phyloP scores from a whole-genome alignment of 2,888 invertebrate genomes.

The Glomeris marginata region DNA sequence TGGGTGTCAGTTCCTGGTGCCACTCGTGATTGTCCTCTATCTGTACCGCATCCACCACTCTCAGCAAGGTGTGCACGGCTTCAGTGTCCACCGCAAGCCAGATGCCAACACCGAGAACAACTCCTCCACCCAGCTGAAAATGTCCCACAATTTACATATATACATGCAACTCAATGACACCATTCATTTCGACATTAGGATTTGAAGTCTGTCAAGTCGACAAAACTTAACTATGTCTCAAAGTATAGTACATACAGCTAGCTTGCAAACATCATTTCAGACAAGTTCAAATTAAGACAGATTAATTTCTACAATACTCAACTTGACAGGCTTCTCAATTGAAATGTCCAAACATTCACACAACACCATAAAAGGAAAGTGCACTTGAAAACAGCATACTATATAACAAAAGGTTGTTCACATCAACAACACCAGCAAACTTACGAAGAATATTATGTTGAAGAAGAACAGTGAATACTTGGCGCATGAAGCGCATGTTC shows the following conservation, averaged over 20 bases:
- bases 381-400: too few relatives aligned
- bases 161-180: not conserved
- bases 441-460: conserved; percentile 57
- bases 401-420: too few relatives aligned
- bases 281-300: too few relatives aligned
- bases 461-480: conserved; percentile 56
- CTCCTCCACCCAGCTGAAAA: conserved; percentile 43
- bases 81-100: conserved; percentile 48
- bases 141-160: conserved; percentile 19
- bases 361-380: too few relatives aligned
- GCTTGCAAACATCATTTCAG: too few relatives aligned
- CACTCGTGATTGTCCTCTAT: conserved; percentile 1
- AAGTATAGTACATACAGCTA: too few relatives aligned
- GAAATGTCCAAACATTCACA: too few relatives aligned
- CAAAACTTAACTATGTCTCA: too few relatives aligned
- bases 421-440: conserved; percentile 28
- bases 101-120: conserved; percentile 47
- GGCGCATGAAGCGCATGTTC: conserved; percentile 47
- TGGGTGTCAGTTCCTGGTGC: conserved; percentile 5
- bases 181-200: too few relatives aligned
- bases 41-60: conserved; percentile 2
- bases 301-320: too few relatives aligned
- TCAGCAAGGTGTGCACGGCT: conserved; percentile 7
- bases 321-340: too few relatives aligned
- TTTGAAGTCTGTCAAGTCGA: too few relatives aligned